Percentiles rank a stretch among this genome's conserved stretches.
Conservation (phyloP, 2,113 vertebrate species). For the Aspidoscelis tigris region DNA sequence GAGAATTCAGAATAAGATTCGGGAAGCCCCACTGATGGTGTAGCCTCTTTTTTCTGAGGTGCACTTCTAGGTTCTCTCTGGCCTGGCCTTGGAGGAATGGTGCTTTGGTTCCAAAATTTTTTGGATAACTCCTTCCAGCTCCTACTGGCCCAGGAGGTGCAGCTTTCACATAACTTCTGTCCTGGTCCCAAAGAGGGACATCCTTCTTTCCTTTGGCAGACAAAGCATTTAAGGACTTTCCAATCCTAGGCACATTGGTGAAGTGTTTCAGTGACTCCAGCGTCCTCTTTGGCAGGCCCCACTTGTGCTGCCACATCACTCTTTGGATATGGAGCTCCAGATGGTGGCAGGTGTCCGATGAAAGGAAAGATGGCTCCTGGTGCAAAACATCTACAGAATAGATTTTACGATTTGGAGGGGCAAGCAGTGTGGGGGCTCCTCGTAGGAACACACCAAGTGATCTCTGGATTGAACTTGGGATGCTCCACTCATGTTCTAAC, state of each 20-base stretch:
- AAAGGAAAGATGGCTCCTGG: neutral
- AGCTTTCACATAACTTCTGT: neutral
- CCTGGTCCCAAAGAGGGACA: conserved; percentile 24
- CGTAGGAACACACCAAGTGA: neutral
- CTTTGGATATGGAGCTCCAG: neutral
- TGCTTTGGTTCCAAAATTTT: neutral
- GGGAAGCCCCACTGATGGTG: conserved; percentile 9
- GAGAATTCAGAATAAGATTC: conserved; percentile 7
- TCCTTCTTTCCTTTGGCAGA: neutral
- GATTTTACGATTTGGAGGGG: too few species aligned
- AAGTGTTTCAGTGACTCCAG: neutral
- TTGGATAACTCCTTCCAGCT: too few species aligned
- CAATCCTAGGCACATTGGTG: too few species aligned
- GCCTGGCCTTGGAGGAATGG: neutral
- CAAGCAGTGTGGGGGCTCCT: neutral
- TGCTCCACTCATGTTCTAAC: conserved; percentile 21
- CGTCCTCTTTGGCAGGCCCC: neutral
- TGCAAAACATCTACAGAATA: neutral
- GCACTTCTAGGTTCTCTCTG: conserved; percentile 38
- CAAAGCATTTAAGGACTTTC: too few species aligned
- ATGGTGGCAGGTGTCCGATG: too few species aligned
- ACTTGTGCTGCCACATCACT: neutral
- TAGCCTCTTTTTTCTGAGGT: conserved; percentile 19
- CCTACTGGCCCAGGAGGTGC: neutral
- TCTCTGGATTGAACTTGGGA: neutral